Base-by-base conservation (phyloP, 2,888 invertebrate genomes). In the Heliconius ismenius region DNA sequence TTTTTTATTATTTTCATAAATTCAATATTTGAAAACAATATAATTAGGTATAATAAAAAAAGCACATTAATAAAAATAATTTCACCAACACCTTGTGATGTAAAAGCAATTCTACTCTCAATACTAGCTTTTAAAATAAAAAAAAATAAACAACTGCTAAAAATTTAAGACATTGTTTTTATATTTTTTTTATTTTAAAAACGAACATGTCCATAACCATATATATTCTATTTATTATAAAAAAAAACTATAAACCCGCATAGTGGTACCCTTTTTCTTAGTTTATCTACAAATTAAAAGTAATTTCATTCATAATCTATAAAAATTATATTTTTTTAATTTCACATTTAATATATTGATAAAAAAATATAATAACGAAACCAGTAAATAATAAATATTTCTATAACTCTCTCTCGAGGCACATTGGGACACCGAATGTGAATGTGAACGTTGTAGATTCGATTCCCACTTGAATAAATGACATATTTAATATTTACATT, bases 161-260 rank as follows among this genome's bases (percentile, higher is more conserved):
- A 68, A 9, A 43, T 26, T 10, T 11, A 54, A 54, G 6, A 3
- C 49, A 28, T 49, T 21, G 21, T 43, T 28, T 67, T 67, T 13
- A 11, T 13, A 39, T 39, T 43, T 10, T 24, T 32, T 24, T 69
- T 58, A 54, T 54, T 58, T 32, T 24, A 10, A 32, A 49, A 54
- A 58, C n/a, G 36, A 58, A 32, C 21, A 70, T 4, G 6, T n/a
- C 28, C 70, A 36, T 58, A 58, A 32, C 70, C 70, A 58, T 32
- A 58, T 67, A 7, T 36, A 49, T 11, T 21, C 69, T 69, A 69
- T 65, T 36, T 28, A 32, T 65, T 65, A 64, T 24, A 24, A 67
- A 67, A 67, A 70, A 49, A 62, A 73, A 54, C 73, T 73, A 43
- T n/a, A 73, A 72, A 60, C 73, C 70, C 58, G 58, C 58, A 58